Evolutionary conservation across 2,797 vertebrate species (phyloP).

Genomic region (Sparidentex hasta): DNA sequence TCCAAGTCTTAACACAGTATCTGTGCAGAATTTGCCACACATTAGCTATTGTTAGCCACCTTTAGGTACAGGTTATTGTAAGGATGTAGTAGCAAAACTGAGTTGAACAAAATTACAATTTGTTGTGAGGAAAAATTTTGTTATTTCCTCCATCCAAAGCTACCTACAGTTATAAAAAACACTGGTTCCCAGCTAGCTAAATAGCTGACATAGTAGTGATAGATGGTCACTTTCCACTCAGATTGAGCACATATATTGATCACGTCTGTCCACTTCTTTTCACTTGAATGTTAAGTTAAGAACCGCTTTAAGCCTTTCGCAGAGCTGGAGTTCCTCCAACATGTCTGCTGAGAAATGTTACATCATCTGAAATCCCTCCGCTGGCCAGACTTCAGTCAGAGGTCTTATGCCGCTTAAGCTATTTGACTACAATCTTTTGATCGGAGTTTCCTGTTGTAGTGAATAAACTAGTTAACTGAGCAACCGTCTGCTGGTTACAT

Average conservation of each 20-base stretch:
- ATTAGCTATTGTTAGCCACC: not conserved
- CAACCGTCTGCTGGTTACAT: not conserved
- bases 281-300: not conserved
- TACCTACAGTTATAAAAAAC: not conserved
- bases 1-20: not conserved
- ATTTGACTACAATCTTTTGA: constrained; percentile 26
- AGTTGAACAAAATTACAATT: not conserved
- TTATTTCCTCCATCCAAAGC: not conserved
- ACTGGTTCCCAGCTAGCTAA: not conserved
- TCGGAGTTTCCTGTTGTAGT: constrained; percentile 12
- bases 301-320: not conserved
- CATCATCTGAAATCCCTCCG: constrained; percentile 42
- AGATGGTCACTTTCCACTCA: not conserved
- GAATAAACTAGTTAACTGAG: constrained; percentile 33
- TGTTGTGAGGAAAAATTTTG: no score
- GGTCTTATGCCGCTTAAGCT: constrained; percentile 43
- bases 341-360: constrained; percentile 17
- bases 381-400: constrained; percentile 29
- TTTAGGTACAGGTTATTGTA: not conserved
- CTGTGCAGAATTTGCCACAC: not conserved
- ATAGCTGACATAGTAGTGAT: not conserved
- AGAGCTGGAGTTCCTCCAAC: constrained; percentile 5
- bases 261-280: not conserved
- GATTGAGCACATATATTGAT: not conserved
- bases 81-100: not conserved